phyloP scores from a whole-genome alignment of 2,797 vertebrate species.

The Salarias fasciatus region DNA sequence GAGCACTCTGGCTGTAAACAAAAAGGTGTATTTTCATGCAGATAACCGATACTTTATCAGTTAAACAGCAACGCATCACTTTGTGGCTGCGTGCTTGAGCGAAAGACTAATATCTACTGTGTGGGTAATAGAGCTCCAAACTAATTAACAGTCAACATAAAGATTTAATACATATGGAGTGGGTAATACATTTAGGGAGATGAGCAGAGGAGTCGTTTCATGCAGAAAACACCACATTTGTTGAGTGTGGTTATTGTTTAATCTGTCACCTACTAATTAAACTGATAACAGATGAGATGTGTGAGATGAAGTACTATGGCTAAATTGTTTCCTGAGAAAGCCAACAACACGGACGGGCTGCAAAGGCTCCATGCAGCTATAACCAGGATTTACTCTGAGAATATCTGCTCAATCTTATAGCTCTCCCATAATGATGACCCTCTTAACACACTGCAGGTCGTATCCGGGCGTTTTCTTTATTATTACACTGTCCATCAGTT shows the following conservation, averaged over 20 bases:
- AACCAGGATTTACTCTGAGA: slow-evolving; percentile 11
- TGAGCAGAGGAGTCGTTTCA: slow-evolving; percentile 1
- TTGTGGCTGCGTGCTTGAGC: slow-evolving; percentile 3
- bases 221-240: neutral
- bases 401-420: neutral
- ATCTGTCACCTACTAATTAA: neutral
- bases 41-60: no score
- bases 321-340: slow-evolving; percentile 14
- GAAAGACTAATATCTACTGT: neutral
- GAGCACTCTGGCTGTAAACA: no score
- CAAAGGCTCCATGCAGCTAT: slow-evolving; percentile 2
- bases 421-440: slow-evolving; percentile 16
- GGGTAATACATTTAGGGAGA: slow-evolving; percentile 2
- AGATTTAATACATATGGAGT: neutral
- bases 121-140: neutral
- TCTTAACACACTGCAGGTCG: neutral
- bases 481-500: slow-evolving; percentile 6
- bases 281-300: neutral
- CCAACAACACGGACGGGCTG: slow-evolving; percentile 3
- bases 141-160: slow-evolving; percentile 4
- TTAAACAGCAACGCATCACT: neutral
- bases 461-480: neutral
- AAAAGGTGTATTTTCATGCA: no score
- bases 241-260: neutral
- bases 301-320: neutral